Evolutionary conservation across 1,140 invertebrate species (phyloP).

Genomic region (Papilio helenus): DNA sequence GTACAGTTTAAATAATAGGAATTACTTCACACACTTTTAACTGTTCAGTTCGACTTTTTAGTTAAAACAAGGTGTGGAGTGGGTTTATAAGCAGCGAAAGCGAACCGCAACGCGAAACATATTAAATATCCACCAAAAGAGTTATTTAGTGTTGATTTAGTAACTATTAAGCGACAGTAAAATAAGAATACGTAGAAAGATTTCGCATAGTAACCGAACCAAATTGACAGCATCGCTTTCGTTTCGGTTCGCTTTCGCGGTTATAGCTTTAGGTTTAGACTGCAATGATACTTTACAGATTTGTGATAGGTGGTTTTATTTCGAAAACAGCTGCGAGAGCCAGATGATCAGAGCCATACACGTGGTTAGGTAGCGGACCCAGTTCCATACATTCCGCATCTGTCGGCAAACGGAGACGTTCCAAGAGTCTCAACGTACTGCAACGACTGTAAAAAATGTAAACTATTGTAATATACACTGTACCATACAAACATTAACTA

Average conservation of each 20-base stretch:
- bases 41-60: too few relatives aligned
- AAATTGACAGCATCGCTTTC: background rate
- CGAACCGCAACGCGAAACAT: too few relatives aligned
- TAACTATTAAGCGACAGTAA: too few relatives aligned
- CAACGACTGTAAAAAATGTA: slow-evolving; percentile 51
- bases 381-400: slow-evolving; percentile 83
- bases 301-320: slow-evolving; percentile 43
- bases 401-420: slow-evolving; percentile 86
- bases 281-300: slow-evolving; percentile 38
- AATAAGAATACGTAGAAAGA: too few relatives aligned
- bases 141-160: too few relatives aligned
- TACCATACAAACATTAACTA: background rate
- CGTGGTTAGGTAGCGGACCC: slow-evolving; percentile 88
- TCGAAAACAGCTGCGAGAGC: slow-evolving; percentile 84
- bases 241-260: background rate
- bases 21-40: too few relatives aligned
- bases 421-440: slow-evolving; percentile 83
- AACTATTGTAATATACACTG: background rate
- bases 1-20: too few relatives aligned
- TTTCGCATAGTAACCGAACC: background rate
- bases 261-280: too few relatives aligned
- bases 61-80: too few relatives aligned
- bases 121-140: too few relatives aligned
- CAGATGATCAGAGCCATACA: slow-evolving; percentile 91
- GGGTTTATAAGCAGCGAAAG: too few relatives aligned